Base-by-base conservation (phyloP, 2,888 invertebrate species). In the Malacosoma neustria region DNA sequence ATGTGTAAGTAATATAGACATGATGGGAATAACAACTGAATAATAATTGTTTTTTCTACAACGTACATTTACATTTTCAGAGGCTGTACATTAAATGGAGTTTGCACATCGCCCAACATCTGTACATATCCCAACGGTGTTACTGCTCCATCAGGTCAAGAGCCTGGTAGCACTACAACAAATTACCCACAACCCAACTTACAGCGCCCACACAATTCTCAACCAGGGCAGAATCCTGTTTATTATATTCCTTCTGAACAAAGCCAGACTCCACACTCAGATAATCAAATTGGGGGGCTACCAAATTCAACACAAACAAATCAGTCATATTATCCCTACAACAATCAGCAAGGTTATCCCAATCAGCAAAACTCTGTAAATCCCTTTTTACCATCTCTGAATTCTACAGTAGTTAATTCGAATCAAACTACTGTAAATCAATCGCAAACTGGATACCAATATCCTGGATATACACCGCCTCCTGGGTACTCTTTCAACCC, bases 91-190 rank as follows among this genome's bases (percentile, higher is more conserved):
- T 54, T 61, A 3, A 54, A 56, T 12, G 81, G 77, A 1, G 67
- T 59, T 33, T 74, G 76, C 37, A 43, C 73, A 11, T 59, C 70
- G 11, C 73, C 75, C 1, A 69, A 81, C 40, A 58, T 58, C 1
- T 87, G 87, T 42, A 55, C 33, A 29, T 35, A 37, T 12, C 32
- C 82, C 9, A 9, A 9, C 9, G 22, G 5, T 9, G 22, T 22
- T 5, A 22, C 6, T 7, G 22, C 9, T 22, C 22, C 22, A 22
- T 22, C 22, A 22, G 22, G 22, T 22, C 22, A 22, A 22, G 34
- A 31, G 36, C 39, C 12, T 13, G 14, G 29, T 14, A 33, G 42
- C 29, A 32, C 31, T 33, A 29, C 13, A 34, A 14, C 34, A 22
- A 48, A 46, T 33, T 41, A 46, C 30, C 46, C 41, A 11, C 41